Evolutionary conservation across 1,140 invertebrate genomes (phyloP).

Genomic region (Drosophila dunni): DNA sequence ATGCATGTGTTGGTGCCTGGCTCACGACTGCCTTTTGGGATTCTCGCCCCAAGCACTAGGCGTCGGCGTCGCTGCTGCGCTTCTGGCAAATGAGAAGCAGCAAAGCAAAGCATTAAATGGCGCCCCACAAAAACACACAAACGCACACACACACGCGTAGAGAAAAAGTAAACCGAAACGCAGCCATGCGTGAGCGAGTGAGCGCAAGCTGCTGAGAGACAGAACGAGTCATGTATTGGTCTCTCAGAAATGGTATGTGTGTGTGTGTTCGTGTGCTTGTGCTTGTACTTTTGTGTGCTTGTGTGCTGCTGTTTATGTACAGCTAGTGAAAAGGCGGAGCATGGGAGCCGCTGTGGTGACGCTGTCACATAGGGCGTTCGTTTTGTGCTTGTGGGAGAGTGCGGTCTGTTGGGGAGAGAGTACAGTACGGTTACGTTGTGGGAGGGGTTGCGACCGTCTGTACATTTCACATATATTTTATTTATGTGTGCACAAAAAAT

Average conservation of each 20-base stretch:
- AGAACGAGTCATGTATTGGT: constrained; percentile 31
- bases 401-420: constrained; percentile 4
- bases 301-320: constrained; percentile 19
- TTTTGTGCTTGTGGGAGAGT: constrained; percentile 28
- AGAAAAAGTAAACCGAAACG: constrained; percentile 30
- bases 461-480: constrained; percentile 51
- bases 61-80: constrained; percentile 45
- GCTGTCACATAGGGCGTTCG: constrained; percentile 52
- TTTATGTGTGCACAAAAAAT: constrained; percentile 59
- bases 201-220: constrained; percentile 34
- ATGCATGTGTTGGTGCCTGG: constrained; percentile 36
- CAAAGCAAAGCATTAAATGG: constrained; percentile 71
- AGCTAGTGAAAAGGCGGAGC: constrained; percentile 69
- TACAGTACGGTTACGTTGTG: constrained; percentile 2
- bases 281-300: not conserved
- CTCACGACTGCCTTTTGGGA: constrained; percentile 66
- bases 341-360: constrained; percentile 61
- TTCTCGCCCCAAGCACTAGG: constrained; percentile 50
- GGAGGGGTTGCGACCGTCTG: not conserved
- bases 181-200: constrained; percentile 52
- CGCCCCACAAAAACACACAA: constrained; percentile 66
- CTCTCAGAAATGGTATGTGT: constrained; percentile 4
- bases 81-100: constrained; percentile 71
- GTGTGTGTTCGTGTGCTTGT: constrained; percentile 4
- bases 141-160: constrained; percentile 10